These are phyloP conservation scores for Pseudomyrmex gracilis DNA, from an alignment of 1,140 invertebrate species.

Conservation along the genomic window DNA sequence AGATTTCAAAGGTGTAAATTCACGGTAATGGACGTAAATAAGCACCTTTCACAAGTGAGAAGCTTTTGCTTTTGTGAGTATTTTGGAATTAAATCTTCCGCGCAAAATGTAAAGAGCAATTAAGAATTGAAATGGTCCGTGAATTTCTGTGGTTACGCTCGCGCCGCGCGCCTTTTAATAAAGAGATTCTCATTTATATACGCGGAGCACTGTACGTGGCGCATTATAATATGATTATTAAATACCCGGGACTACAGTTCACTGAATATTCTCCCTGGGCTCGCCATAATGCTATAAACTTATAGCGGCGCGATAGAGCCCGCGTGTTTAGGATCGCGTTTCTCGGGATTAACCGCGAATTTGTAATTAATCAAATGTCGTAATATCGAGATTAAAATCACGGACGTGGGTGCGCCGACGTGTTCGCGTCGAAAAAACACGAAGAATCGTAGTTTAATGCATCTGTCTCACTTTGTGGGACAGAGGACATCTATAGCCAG, in stretches of 20 bases:
- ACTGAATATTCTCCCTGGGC: not conserved
- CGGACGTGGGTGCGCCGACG: not conserved
- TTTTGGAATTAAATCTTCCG: constrained; percentile 44
- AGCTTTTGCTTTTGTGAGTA: constrained; percentile 8
- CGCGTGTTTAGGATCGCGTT: constrained; percentile 25
- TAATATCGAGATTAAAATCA: constrained; percentile 35
- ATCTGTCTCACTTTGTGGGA: too few species aligned
- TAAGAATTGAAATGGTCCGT: constrained; percentile 20
- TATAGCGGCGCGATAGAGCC: constrained; percentile 18
- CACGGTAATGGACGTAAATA: constrained; percentile 13
- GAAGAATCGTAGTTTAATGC: constrained; percentile 1
- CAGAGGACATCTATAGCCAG: too few species aligned
- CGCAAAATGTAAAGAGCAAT: constrained; percentile 40
- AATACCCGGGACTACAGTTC: constrained; percentile 20
- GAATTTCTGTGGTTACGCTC: constrained; percentile 18
- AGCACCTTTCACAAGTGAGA: constrained; percentile 14
- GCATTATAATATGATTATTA: constrained; percentile 52
- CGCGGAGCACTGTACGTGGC: not conserved
- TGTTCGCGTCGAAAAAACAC: not conserved
- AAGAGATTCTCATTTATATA: constrained; percentile 43
- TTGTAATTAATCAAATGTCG: constrained; percentile 37
- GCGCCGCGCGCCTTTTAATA: constrained; percentile 36
- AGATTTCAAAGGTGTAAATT: constrained; percentile 15
- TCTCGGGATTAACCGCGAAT: not conserved
- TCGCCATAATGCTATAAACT: constrained; percentile 17